Conservation (phyloP, 23 tunicate genomes). For the Styela clava region DNA sequence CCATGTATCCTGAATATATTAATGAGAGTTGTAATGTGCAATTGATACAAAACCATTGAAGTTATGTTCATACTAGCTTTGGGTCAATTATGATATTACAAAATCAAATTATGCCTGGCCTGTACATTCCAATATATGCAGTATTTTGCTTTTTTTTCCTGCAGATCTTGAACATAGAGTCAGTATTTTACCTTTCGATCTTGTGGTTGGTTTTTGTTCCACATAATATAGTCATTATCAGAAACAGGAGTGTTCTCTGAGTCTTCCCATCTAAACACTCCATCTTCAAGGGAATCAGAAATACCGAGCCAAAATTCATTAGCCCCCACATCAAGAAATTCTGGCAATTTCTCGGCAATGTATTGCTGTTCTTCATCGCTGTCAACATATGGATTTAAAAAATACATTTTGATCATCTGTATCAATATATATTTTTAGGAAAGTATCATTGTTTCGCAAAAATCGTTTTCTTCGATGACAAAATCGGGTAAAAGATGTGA, state of each 20-base stretch:
- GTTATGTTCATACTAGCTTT: no score
- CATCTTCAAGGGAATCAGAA: constrained; percentile 82
- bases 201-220: constrained; percentile 71
- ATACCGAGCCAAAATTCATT: constrained; percentile 86
- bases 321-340: constrained; percentile 63
- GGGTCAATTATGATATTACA: neutral
- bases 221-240: constrained; percentile 39
- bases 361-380: constrained; percentile 64
- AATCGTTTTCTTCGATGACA: neutral
- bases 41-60: no score
- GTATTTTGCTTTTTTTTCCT: no score
- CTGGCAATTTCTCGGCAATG: constrained; percentile 51
- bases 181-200: constrained; percentile 45
- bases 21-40: no score
- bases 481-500: no score
- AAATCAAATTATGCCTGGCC: neutral
- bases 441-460: neutral
- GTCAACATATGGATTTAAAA: neutral
- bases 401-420: no score
- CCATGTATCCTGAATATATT: constrained; percentile 70
- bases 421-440: neutral
- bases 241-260: constrained; percentile 33
- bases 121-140: neutral
- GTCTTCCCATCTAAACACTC: constrained; percentile 78
- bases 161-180: no score